Base-by-base conservation (phyloP, 2,888 invertebrate genomes). In the Exocentrus adspersus region DNA sequence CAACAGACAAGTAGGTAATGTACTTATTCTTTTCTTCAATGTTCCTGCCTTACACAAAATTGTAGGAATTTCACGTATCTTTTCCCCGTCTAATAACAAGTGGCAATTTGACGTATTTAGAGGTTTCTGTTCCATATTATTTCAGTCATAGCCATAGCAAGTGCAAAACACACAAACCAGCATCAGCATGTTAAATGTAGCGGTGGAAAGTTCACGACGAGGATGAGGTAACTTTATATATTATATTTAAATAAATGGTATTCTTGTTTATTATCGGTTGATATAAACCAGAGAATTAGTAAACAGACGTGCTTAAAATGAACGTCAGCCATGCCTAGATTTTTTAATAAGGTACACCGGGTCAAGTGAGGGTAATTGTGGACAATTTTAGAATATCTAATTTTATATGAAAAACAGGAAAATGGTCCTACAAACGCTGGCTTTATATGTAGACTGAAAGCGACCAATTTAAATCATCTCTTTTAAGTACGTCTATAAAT, bases 251-350 rank as follows among this genome's bases (percentile, higher is more conserved):
- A 61, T 50, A 61, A 61, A 54, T 54, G 28, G 54, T 48, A 48
- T 61, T 48, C 58, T 58, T 14, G 51, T 61, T 61, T 56, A 61
- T 61, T 53, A 57, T 52, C 30, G 50, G 48, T 32, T 48, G 53
- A 46, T 56, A 61, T 59, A 51, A 59, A 54, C 45, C 46, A 59
- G 60, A 56, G 58, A 65, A 65, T 62, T 60, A 60, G 48, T 62
- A 62, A 65, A 62, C 62, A 51, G 57, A 28, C 53, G 52, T 57
- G 52, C 52, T 59, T 56, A 60, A 62, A 51, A 60, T 62, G 57
- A 51, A 54, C 59, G 59, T 59, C 62, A 62, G 62, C 62, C n/a
- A 62, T 52, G 56, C 62, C 32, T 50, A 61, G 53, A 64, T 56
- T 51, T 60, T 43, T 50, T 60, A 43, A 58, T 64, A 59, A 64